These are phyloP conservation scores for Paraescarpia echinospica DNA, from an alignment of 1,140 invertebrate species.

Conservation along the genomic window DNA sequence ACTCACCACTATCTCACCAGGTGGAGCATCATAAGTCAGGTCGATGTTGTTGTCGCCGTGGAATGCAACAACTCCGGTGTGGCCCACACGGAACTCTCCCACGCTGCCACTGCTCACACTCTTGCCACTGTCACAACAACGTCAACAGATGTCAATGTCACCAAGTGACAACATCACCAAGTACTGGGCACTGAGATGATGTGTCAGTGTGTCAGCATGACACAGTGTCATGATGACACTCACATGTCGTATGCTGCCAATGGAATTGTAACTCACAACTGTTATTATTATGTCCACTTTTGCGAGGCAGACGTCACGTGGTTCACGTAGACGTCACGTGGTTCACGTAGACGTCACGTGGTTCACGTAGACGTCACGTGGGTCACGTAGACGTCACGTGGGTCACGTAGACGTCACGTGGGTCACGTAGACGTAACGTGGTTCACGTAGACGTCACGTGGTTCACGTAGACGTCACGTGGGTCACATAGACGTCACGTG, in stretches of 20 bases:
- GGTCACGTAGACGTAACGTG: no score
- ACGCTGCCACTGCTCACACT: constrained; percentile 21
- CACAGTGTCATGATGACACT: not conserved
- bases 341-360: no score
- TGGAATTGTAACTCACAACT: not conserved
- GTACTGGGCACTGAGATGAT: not conserved
- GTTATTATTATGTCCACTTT: no score
- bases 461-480: no score
- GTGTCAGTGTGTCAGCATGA: not conserved
- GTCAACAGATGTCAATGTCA: not conserved
- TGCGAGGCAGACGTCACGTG: no score
- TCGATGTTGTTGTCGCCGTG: constrained; percentile 19
- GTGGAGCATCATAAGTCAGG: not conserved
- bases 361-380: no score
- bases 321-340: no score
- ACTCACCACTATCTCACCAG: not conserved
- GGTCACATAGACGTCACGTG: no score
- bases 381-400: no score
- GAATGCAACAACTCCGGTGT: constrained; percentile 15
- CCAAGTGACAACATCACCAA: not conserved
- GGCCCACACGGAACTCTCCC: constrained; percentile 13
- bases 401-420: no score
- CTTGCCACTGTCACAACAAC: constrained; percentile 25
- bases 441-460: no score
- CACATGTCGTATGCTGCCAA: not conserved